Conservation (phyloP, 2,113 vertebrate genomes). For the Caloenas nicobarica region DNA sequence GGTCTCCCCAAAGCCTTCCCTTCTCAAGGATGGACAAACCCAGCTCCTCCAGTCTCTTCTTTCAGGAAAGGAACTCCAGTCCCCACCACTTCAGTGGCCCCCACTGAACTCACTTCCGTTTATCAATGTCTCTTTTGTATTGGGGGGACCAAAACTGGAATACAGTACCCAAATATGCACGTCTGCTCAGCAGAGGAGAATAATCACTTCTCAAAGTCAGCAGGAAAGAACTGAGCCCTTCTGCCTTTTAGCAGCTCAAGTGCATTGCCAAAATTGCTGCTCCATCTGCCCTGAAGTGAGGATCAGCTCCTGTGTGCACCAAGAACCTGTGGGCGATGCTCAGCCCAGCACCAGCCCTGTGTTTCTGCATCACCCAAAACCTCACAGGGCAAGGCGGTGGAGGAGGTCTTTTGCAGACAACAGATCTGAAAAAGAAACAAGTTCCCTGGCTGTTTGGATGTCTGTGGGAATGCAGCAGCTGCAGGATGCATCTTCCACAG, state of each 20-base stretch:
- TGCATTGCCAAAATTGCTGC: neutral
- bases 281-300: neutral
- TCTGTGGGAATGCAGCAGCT: neutral
- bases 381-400: neutral
- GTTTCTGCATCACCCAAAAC: neutral
- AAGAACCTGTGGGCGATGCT: neutral
- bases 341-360: neutral
- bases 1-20: neutral
- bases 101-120: neutral
- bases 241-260: neutral
- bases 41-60: neutral
- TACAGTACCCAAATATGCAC: accelerated
- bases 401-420: neutral
- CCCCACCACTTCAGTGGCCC: neutral
- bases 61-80: neutral
- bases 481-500: neutral
- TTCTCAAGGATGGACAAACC: neutral
- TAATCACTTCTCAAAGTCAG: neutral
- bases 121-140: neutral
- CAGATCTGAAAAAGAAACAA: accelerated
- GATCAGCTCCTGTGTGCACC: neutral
- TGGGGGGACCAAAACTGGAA: neutral
- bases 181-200: neutral
- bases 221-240: neutral
- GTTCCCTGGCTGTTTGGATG: neutral